Base-by-base conservation (phyloP, 2,797 vertebrate species). In the Hydrophis major region DNA sequence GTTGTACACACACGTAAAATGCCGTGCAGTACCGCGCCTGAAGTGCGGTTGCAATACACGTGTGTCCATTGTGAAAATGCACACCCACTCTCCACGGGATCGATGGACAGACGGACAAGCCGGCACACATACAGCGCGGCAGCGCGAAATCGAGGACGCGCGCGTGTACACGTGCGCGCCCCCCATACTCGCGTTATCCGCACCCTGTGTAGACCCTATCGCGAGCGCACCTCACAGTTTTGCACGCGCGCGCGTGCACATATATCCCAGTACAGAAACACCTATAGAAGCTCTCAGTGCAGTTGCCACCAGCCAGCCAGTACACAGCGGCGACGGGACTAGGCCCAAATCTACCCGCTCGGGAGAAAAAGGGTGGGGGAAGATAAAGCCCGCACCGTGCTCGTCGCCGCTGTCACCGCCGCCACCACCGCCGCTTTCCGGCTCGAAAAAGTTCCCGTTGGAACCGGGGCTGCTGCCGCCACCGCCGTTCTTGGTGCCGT, bases 361-460 rank as follows among this genome's bases (percentile, higher is more conserved):
- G 32, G 32, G n/a, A 37, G 55, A 2, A 20, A 32, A 69, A 53
- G 42, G 55, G 94, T 28, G 61, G 42, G 87, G 93, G 93, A 94
- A 96, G 98, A 98, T 97, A 98, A 98, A 98, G 98, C 98, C 98
- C 98, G 98, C 97, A 98, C 98, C 99, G 98, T 99, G 99, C 95
- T 99, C 99, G 97, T 99, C 99, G 98, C 99, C 98, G 97, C 98
- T 99, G 97, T 98, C 99, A 97, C 99, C 98, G 97, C 98, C 99
- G 96, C 98, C 99, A 69, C 98, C 99, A 97, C 98, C 98, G 97
- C 99, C 98, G 97, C 98, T 98, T 59, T 93, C 93, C 57, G 87
- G 47, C 93, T 98, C 98, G 14, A 98, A 97, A 92, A 93, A 93
- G 74, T 91, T 98, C 91, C 98, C 98, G 95, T 98, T 98, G 6